Conservation (phyloP, 2,797 vertebrate species). For the Chloroceryle amazona region DNA sequence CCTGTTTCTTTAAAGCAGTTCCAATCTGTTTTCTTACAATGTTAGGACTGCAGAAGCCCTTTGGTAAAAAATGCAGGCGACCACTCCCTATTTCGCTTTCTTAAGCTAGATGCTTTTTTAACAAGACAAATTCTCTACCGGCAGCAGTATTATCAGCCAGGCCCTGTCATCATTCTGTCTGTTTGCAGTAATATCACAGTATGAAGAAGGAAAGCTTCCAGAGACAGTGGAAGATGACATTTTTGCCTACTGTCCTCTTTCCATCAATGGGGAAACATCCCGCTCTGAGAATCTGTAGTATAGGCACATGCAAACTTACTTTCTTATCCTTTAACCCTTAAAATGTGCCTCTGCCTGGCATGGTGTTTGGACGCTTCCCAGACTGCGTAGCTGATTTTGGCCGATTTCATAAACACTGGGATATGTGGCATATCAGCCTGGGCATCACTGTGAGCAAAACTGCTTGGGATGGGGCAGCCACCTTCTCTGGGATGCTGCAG, state of each 20-base stretch:
- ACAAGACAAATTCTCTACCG: background rate
- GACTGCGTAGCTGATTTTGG: background rate
- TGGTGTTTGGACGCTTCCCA: background rate
- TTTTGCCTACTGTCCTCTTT: background rate
- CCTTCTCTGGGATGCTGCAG: background rate
- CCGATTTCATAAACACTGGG: fast-evolving
- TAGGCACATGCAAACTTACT: background rate
- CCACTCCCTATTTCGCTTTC: background rate
- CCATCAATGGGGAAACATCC: background rate
- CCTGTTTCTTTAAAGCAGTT: background rate
- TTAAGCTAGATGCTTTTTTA: background rate
- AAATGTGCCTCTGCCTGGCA: background rate
- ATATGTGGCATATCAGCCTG: background rate
- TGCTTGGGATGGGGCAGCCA: background rate
- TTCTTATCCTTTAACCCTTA: background rate
- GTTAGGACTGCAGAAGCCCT: background rate
- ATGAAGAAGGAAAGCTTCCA: background rate
- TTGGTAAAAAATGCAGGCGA: background rate
- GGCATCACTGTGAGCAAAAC: background rate
- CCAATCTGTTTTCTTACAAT: background rate
- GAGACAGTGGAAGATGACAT: background rate
- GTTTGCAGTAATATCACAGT: background rate
- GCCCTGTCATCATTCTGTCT: background rate
- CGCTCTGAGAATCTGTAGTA: background rate
- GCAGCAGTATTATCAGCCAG: background rate